Evolutionary conservation across 2,113 vertebrate genomes (phyloP), one percentile per base, ranked within the genome.

Genomic region (Anoura caudifer): DNA sequence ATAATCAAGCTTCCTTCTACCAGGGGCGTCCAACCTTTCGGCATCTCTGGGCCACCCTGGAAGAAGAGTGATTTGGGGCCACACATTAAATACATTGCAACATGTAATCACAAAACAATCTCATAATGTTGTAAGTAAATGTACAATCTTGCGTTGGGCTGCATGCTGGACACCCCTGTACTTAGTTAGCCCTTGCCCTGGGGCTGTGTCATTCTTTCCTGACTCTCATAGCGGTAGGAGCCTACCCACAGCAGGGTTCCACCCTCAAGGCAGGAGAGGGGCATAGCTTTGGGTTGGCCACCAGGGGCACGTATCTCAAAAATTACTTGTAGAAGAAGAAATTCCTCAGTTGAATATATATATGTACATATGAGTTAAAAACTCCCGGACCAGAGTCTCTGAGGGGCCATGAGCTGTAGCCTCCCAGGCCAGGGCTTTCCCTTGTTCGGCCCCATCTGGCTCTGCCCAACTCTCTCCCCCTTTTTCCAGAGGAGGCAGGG

Each of bases 321-420:
- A 77, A 8, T 84, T 88, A 85, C 52, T 52, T 94, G 22, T 9
- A 69, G 36, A 19, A 20, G 28, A 79, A 82, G 33, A 38, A 83
- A 65, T 28, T 63, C 8, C 38, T 94, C 59, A 45, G 4, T 26
- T 96, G 52, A 87, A 75, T 36, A 50, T 61, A 52, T 76, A 56
- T 59, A 84, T 91, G n/a, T n/a, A n/a, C 69, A 50, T 47, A 70
- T 33, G 50, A 72, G 24, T 61, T 50, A 67, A 36, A 76, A 90
- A 65, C n/a, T 3, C 20, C 45, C 81, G n/a, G 19, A 50, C 38
- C 67, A 72, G 41, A 38, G 38, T 88, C 56, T 80, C 80, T 20
- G n/a, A 88, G 82, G 20, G 45, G 19, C 15, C 26, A 16, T 36
- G 26, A 16, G 13, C 43, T 33, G 20, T 4, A 26, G 41, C 28